A percentile compares a stretch with the other conserved stretches of the same genome.
Conservation (phyloP, 2,797 vertebrate species). For the Phalloptychus januarius region DNA sequence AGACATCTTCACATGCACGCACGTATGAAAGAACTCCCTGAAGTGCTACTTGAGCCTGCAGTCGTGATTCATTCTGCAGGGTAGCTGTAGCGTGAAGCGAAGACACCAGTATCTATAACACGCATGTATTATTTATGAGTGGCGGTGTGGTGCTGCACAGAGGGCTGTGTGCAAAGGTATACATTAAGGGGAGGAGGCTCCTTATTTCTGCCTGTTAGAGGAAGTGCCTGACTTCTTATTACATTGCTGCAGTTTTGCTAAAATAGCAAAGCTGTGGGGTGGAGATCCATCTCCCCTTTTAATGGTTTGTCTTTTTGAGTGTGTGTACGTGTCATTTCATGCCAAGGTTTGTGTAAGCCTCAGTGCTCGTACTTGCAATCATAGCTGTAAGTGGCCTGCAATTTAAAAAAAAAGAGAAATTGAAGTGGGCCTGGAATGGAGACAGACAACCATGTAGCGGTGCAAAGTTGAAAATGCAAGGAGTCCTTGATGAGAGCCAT, state of each 20-base stretch:
- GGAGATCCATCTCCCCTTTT: constrained; percentile 61
- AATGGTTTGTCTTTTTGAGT: constrained; percentile 31
- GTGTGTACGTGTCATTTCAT: neutral
- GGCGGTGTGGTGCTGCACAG: constrained; percentile 10
- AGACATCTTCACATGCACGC: constrained; percentile 1
- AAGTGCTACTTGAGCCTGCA: constrained; percentile 35
- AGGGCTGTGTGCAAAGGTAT: constrained; percentile 62
- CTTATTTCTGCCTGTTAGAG: constrained; percentile 57
- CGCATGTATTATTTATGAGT: constrained; percentile 68
- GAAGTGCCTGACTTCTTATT: constrained; percentile 55
- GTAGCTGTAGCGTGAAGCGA: constrained; percentile 45
- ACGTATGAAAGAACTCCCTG: constrained; percentile 2
- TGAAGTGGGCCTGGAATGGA: constrained; percentile 40
- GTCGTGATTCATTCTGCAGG: constrained; percentile 54
- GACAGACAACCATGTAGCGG: constrained; percentile 20
- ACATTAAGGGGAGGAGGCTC: constrained; percentile 53
- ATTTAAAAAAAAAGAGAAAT: constrained; percentile 47
- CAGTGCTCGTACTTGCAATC: constrained; percentile 54
- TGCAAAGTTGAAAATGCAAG: constrained; percentile 41
- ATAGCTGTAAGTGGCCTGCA: constrained; percentile 56
- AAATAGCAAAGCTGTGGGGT: constrained; percentile 54
- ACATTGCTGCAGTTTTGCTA: constrained; percentile 39
- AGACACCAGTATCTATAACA: constrained; percentile 56
- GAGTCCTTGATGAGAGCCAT: constrained; percentile 47
- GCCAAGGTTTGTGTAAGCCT: constrained; percentile 17